These are phyloP conservation scores for Microplitis demolitor DNA, from an alignment of 1,140 invertebrate genomes.

Conservation along the genomic window DNA sequence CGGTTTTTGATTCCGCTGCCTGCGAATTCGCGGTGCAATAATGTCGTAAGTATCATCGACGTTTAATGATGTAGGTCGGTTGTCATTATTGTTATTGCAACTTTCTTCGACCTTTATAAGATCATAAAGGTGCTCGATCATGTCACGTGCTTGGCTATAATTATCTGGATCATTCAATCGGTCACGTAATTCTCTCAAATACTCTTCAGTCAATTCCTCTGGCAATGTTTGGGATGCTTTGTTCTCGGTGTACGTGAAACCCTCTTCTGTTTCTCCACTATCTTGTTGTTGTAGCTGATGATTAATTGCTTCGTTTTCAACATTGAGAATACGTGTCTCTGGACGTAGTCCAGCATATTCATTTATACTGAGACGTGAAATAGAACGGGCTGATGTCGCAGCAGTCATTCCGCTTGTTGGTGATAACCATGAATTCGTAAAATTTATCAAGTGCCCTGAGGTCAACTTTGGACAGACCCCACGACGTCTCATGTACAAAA, in stretches of 20 bases:
- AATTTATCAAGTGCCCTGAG: slow-evolving; percentile 48
- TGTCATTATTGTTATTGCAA: slow-evolving; percentile 67
- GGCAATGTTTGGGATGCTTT: slow-evolving; percentile 75
- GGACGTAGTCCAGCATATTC: slow-evolving; percentile 69
- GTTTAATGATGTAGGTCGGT: slow-evolving; percentile 42
- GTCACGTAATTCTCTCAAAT: slow-evolving; percentile 71
- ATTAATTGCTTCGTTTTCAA: slow-evolving; percentile 41
- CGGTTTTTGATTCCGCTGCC: slow-evolving; percentile 52
- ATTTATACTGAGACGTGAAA: slow-evolving; percentile 67
- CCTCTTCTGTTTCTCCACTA: slow-evolving; percentile 45
- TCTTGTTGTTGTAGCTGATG: slow-evolving; percentile 13
- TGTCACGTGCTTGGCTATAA: slow-evolving; percentile 74
- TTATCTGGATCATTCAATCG: slow-evolving; percentile 74
- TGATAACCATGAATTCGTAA: slow-evolving; percentile 50
- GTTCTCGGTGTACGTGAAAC: slow-evolving; percentile 65
- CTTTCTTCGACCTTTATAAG: slow-evolving; percentile 76
- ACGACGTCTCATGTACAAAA: slow-evolving; percentile 63
- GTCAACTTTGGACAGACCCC: slow-evolving; percentile 61
- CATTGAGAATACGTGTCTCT: slow-evolving; percentile 50
- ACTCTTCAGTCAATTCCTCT: slow-evolving; percentile 75
- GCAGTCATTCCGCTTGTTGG: slow-evolving; percentile 54
- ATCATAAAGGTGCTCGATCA: slow-evolving; percentile 80
- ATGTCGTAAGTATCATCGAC: slow-evolving; percentile 66
- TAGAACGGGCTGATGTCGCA: slow-evolving; percentile 64
- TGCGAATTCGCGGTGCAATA: slow-evolving; percentile 59